These are phyloP conservation scores for Aphodius sticticus DNA, from an alignment of 2,888 invertebrate species.

Conservation along the genomic window DNA sequence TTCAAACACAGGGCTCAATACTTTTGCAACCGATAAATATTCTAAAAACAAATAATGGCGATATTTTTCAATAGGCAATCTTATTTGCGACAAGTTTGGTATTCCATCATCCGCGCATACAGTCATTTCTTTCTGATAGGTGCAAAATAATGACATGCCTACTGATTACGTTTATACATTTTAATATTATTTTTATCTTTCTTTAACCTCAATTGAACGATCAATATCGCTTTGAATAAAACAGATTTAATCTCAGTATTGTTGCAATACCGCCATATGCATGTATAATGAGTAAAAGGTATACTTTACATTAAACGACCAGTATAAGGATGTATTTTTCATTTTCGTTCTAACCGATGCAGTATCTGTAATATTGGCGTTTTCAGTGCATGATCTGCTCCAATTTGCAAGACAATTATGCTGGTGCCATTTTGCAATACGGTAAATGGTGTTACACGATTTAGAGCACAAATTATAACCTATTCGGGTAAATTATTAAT, in stretches of 20 bases:
- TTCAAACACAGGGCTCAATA: too few species aligned
- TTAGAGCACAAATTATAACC: slow-evolving; percentile 4
- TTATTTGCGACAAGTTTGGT: too few species aligned
- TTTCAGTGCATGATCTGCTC: neutral
- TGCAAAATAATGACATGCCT: neutral
- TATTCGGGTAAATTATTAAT: slow-evolving; percentile 4
- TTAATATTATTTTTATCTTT: neutral
- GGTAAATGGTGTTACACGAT: slow-evolving; percentile 4
- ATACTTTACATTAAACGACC: neutral
- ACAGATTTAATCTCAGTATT: neutral
- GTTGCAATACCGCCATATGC: neutral
- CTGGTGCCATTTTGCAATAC: neutral
- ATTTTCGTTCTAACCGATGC: neutral
- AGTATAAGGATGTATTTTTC: neutral
- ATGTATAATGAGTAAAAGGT: neutral
- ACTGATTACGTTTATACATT: neutral
- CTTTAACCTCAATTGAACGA: neutral
- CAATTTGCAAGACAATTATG: slow-evolving; percentile 4
- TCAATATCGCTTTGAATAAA: neutral
- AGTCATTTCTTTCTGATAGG: too few species aligned
- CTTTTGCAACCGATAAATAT: too few species aligned
- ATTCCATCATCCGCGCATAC: too few species aligned
- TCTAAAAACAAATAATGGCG: too few species aligned
- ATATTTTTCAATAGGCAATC: too few species aligned
- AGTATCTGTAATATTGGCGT: neutral